Conservation (phyloP, 2,888 invertebrate species). For the Rambutsinella grinnellia region DNA sequence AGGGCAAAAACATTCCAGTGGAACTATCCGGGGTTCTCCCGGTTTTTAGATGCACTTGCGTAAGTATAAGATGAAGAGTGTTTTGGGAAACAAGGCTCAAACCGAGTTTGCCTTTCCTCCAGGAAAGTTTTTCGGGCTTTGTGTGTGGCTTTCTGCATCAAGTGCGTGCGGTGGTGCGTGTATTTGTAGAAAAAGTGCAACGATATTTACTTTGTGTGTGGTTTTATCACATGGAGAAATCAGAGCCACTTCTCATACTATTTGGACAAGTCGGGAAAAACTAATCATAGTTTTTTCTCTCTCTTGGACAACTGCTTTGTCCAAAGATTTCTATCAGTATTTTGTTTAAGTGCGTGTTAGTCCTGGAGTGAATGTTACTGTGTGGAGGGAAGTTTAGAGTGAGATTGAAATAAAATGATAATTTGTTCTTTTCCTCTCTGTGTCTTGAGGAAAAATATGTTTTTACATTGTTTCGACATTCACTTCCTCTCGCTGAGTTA, state of each 20-base stretch:
- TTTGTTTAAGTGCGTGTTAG: neutral
- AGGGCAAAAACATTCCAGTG: neutral
- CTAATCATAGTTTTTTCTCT: neutral
- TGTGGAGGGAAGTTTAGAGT: neutral
- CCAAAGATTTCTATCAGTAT: neutral
- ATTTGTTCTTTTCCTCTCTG: constrained; percentile 1
- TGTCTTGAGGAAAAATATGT: neutral
- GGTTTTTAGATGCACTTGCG: no score
- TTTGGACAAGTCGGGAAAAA: neutral
- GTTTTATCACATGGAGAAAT: no score
- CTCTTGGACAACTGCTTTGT: constrained; percentile 5
- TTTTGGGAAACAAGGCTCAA: constrained; percentile 33
- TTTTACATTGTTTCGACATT: neutral
- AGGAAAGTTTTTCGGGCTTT: constrained; percentile 4
- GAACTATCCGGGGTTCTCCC: neutral
- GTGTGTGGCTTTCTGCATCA: constrained; percentile 6
- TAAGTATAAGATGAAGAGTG: constrained; percentile 26
- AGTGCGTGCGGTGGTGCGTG: neutral
- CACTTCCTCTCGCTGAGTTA: neutral
- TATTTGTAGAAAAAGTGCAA: neutral
- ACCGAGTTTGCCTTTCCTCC: constrained; percentile 35
- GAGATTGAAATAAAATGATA: constrained; percentile 2
- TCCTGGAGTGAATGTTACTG: neutral
- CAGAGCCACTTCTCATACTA: neutral
- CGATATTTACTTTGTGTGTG: no score